Base-by-base conservation (phyloP, 2,797 vertebrate species). In the Myoxocephalus aenaeus region DNA sequence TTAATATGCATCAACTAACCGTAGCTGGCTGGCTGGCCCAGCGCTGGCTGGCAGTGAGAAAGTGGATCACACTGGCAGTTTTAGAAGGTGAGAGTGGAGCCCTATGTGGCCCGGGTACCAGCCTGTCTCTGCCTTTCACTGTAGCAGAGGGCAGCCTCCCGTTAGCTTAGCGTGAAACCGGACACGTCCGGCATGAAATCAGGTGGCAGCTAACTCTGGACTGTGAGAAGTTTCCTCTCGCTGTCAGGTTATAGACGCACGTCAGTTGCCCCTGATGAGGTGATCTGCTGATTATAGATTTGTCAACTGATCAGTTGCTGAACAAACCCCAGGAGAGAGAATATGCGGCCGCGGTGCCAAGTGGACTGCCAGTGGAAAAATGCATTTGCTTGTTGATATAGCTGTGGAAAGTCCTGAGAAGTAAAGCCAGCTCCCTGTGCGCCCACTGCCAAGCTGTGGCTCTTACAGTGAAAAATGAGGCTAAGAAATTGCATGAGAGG, bases 271-370 rank as follows among this genome's bases (percentile, higher is more conserved):
- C 27, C 75, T 56, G 80, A 90, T 90, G 90, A 93, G 89, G 89
- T 90, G 86, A 91, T 91, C 87, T 85, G 84, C 87, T 74, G 85
- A 86, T 92, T 90, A 91, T 90, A 92, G 92, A 92, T 92, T 88
- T 86, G 90, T 90, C 90, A 89, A 90, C 87, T 83, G 86, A 85
- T 87, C 80, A 73, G 83, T 83, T 88, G 87, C 89, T 84, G 87
- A 91, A 92, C 80, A 84, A 92, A 90, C 88, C 83, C 77, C 69
- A 11, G 87, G 86, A 87, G 87, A 81, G 80, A 80, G 76, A 91
- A 83, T 75, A 83, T 87, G 89, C 22, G 1, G 68, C 66, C 0
- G 1, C 6, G 2, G 71, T 90, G 90, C 91, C 92, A 89, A 90
- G 84, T 81, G 67, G 81, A 80, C 72, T 70, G 79, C 86, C 70